phyloP scores from a whole-genome alignment of 2,797 vertebrate species.

The Leptodactylus fallax region DNA sequence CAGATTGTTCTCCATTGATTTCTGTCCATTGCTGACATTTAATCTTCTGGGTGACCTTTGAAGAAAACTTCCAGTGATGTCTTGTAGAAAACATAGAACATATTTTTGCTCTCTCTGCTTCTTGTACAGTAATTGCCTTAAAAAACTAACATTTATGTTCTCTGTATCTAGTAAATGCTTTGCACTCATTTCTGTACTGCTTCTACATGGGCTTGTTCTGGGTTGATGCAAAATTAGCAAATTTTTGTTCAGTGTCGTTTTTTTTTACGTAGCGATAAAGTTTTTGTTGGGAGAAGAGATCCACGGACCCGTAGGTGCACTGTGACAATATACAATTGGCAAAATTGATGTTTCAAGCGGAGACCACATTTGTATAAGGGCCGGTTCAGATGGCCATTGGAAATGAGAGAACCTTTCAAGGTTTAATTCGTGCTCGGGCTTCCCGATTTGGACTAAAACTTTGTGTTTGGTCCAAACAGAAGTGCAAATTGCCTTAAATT shows the following conservation, averaged over 20 bases:
- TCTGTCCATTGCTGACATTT: conserved; percentile 58
- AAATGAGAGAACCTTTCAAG: too few relatives aligned
- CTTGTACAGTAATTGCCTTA: conserved; percentile 42
- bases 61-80: conserved; percentile 49
- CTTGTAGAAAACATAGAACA: conserved; percentile 28
- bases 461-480: too few relatives aligned
- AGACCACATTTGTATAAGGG: too few relatives aligned
- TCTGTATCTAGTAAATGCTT: not conserved
- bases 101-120: conserved; percentile 24
- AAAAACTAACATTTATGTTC: conserved; percentile 29
- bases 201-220: too few relatives aligned
- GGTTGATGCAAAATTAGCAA: not conserved
- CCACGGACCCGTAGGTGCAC: not conserved
- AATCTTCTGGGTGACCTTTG: conserved; percentile 59
- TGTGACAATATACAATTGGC: not conserved
- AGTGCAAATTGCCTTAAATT: too few relatives aligned
- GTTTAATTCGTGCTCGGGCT: too few relatives aligned
- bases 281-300: too few relatives aligned
- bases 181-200: not conserved
- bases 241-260: not conserved
- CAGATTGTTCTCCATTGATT: conserved; percentile 59
- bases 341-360: too few relatives aligned
- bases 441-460: too few relatives aligned
- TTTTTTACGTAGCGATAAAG: not conserved
- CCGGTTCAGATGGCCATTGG: too few relatives aligned